A percentile compares a stretch with the other conserved stretches of the same genome.
phyloP scores from a whole-genome alignment of 2,113 vertebrate species.

The human region DNA sequence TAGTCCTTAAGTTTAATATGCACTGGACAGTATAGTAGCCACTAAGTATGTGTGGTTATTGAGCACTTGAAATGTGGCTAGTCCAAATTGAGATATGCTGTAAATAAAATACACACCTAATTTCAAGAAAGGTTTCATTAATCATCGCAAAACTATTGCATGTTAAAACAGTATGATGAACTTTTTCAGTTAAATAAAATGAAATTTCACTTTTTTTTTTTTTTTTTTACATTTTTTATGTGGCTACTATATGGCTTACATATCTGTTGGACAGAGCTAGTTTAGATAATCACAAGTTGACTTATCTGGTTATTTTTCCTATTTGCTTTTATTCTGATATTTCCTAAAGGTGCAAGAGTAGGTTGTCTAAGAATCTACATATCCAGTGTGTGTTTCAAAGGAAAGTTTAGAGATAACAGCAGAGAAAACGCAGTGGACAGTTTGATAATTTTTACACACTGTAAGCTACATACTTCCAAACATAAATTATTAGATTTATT shows the following conservation, averaged over 20 bases:
- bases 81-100: background rate
- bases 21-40: background rate
- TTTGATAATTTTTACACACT: constrained; percentile 11
- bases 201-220: background rate
- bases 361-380: background rate
- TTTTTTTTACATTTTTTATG: constrained; percentile 12
- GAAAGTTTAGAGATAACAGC: background rate
- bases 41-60: background rate
- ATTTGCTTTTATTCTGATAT: constrained; percentile 9
- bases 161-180: background rate
- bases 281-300: constrained; percentile 34
- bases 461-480: background rate
- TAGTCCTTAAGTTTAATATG: background rate
- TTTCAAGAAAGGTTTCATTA: constrained; percentile 38
- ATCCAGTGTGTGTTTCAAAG: constrained; percentile 8
- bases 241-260: background rate
- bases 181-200: background rate
- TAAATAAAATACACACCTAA: background rate
- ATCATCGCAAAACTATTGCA: background rate
- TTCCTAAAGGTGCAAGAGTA: background rate
- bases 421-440: constrained; percentile 13
- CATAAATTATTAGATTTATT: background rate
- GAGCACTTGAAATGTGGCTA: background rate
- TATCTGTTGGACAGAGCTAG: background rate
- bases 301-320: background rate